Base-by-base conservation (phyloP, 2,113 vertebrate genomes). In the Cyprichromis sp. region DNA sequence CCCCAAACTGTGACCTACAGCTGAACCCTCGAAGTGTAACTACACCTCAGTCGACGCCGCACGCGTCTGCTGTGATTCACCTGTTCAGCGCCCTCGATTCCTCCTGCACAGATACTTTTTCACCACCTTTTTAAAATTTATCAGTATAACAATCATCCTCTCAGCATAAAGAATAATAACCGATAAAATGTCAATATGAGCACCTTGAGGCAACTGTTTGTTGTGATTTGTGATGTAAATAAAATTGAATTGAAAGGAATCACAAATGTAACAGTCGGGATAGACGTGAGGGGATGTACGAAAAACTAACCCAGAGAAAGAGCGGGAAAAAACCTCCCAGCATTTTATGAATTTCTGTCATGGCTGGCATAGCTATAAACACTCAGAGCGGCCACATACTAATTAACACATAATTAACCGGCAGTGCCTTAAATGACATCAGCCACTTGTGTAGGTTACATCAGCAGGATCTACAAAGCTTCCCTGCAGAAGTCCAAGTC, bases 81-180 rank as follows among this genome's bases (percentile, higher is more conserved):
- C 17, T 66, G 61, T n/a, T 66, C 31, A 36, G 0, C 61, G 34
- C 1, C 34, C 61, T 66, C 34, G 10, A 66, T 66, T 66, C 17
- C 17, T 66, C 17, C 17, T n/a, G 31, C 4, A 0, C 17, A 0
- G 0, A n/a, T 38, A 0, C 2, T 38, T 66, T 0, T 38, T 66
- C 61, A 66, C 17, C 61, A 66, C 10, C 34, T 66, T 38, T n/a
- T 63, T 66, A 0, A 17, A 66, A 38, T 66, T 38, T 12, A 0
- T 63, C 6, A 7, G 61, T 36, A 1, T 66, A 66, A 36, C 31
- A 66, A 38, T 38, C 17, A 2, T 66, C 6, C 17, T 36, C 17
- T 19, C 59, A 63, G 31, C 61, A n/a, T n/a, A 66, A 66, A 6
- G 0, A 66, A 38, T 66, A 66, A 66, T 36, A 66, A n/a, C 0